Evolutionary conservation across 1,140 invertebrate genomes (phyloP).

Genomic region (Pogonognathellus flavescens): DNA sequence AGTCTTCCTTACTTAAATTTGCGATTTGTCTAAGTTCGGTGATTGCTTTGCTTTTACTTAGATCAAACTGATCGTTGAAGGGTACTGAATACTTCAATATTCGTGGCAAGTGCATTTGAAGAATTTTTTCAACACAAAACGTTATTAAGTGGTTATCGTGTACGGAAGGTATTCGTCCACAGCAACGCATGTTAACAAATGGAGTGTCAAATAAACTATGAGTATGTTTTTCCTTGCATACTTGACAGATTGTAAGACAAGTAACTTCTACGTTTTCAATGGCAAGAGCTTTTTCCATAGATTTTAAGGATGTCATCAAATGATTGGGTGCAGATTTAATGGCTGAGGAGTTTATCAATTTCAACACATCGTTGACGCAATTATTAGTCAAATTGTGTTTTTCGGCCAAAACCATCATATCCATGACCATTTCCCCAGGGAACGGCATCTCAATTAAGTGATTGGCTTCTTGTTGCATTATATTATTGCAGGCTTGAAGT

Average conservation of each 20-base stretch:
- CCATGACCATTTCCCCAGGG: no score
- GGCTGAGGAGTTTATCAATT: background rate
- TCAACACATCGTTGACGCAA: background rate
- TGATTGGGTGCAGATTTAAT: background rate
- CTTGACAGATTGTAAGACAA: background rate
- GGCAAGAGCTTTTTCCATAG: background rate
- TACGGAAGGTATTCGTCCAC: background rate
- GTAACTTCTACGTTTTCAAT: background rate
- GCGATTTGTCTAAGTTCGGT: background rate
- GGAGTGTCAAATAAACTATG: background rate
- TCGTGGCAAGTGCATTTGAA: background rate
- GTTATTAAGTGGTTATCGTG: background rate
- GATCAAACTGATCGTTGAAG: no score
- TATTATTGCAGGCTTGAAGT: no score
- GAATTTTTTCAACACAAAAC: background rate
- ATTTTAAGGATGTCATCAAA: background rate
- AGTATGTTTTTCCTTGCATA: background rate
- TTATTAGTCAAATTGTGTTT: background rate
- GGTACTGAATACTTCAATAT: no score
- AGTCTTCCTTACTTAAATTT: background rate
- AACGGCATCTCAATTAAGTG: no score
- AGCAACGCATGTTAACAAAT: background rate
- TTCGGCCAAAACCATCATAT: background rate
- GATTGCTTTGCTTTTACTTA: background rate
- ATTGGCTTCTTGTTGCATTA: no score